phyloP scores from a whole-genome alignment of 2,113 vertebrate species.

The Melanotaenia duboulayi region DNA sequence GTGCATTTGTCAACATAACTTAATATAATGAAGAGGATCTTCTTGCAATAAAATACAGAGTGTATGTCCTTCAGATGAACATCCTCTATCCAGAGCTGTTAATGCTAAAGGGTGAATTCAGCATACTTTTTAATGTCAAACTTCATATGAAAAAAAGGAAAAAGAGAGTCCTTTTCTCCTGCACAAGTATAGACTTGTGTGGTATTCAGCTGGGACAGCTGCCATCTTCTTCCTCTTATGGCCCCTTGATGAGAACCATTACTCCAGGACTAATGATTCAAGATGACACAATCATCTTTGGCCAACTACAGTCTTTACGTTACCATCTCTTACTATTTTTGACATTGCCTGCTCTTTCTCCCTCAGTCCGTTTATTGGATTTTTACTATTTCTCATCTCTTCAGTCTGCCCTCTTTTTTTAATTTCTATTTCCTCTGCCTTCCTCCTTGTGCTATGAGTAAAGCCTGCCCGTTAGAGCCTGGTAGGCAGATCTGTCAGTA shows the following conservation, averaged over 20 bases:
- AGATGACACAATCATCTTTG: constrained; percentile 41
- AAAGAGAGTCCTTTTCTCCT: background rate
- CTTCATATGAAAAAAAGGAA: background rate
- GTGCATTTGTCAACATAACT: no score
- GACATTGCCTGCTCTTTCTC: background rate
- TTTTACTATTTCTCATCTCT: constrained; percentile 1
- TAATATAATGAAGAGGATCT: no score
- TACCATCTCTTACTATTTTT: constrained; percentile 4
- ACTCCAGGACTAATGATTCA: constrained; percentile 68
- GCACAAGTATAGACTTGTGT: background rate
- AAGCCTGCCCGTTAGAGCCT: constrained; percentile 66
- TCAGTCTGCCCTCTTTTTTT: constrained; percentile 16
- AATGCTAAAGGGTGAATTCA: background rate
- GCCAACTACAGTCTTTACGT: constrained; percentile 30
- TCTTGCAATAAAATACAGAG: no score
- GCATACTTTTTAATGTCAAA: constrained; percentile 13
- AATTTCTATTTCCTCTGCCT: constrained; percentile 34
- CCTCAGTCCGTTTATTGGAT: background rate
- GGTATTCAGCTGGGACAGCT: constrained; percentile 1
- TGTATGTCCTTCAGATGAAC: background rate
- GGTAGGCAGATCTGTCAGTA: constrained; percentile 80
- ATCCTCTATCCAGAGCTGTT: background rate
- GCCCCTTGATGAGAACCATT: constrained; percentile 34
- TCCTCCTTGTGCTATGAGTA: constrained; percentile 57
- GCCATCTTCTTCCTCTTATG: constrained; percentile 41